Evolutionary conservation across 2,888 invertebrate species (phyloP), one percentile per base, ranked within the genome.

Genomic region (Troides oblongomaculatus): DNA sequence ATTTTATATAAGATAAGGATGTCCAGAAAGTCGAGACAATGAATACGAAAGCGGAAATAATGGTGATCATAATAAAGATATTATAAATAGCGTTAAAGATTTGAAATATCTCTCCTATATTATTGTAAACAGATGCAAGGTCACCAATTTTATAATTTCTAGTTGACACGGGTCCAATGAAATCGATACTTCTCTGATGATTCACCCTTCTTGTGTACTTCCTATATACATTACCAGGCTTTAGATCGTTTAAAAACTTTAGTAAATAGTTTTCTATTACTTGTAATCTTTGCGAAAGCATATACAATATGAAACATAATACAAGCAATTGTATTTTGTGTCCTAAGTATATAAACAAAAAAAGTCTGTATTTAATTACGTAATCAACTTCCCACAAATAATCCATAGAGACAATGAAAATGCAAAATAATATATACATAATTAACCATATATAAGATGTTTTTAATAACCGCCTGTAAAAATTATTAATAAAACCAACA

Each of bases 11-110:
- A 71, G 81, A 84, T 1, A 88, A 71, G 0, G 84, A 79, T 0
- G 79, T 78, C 84, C 85, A 87, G 67, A 88, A 84, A 1, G 84
- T 81, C 1, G 84, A 78, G 1, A 87, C 77, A 14, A 86, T 82
- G 65, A 78, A 84, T 0, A 76, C 73, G 71, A 87, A 88, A 0
- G 84, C 83, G 25, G 84, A 81, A 2, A 85, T 43, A 3, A 69
- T 17, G 14, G 25, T 68, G 14, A 66, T 14, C 56, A 59, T 60
- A 21, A 86, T 83, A 74, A 85, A 83, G 53, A 82, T 84, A 72
- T 87, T 86, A 69, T 81, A 87, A 17, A 84, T 74, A 39, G 78
- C 72, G 64, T 87, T 88, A 58, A 87, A 76, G 64, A 81, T 71
- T 10, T 46, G 71, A 72, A 81, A 81, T 60, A 78, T 77, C 23